Conservation (phyloP, 2,113 vertebrate species). For the Gila orcuttii region DNA sequence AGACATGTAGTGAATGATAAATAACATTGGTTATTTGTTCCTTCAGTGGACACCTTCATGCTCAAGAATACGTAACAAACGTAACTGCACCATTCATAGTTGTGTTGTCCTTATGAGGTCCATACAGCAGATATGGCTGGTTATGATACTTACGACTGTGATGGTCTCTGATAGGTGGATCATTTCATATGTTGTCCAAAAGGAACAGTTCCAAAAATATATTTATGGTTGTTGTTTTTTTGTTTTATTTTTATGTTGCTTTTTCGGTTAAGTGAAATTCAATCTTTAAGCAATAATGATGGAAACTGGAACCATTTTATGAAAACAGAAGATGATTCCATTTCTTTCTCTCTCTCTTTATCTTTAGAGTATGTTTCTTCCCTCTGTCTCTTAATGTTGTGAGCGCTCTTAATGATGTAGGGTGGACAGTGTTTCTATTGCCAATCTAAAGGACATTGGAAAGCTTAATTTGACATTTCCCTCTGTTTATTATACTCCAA, state of each 20-base stretch:
- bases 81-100: constrained; percentile 2
- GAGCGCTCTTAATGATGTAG: constrained; percentile 10
- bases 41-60: background rate
- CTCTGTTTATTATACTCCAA: constrained; percentile 18
- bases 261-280: constrained; percentile 31
- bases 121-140: constrained; percentile 19
- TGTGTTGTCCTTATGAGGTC: constrained; percentile 17
- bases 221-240: background rate
- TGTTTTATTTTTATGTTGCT: background rate
- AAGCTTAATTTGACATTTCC: constrained; percentile 38
- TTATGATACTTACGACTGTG: constrained; percentile 4
- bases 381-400: constrained; percentile 10
- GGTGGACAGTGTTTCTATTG: constrained; percentile 21
- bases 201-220: constrained; percentile 12
- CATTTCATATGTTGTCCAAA: constrained; percentile 1
- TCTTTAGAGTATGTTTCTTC: background rate
- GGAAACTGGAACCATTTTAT: constrained; percentile 17
- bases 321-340: constrained; percentile 14
- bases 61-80: background rate
- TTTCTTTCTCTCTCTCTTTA: constrained; percentile 9
- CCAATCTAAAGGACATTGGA: constrained; percentile 18
- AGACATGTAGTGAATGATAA: background rate
- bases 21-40: background rate
- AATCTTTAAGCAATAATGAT: constrained; percentile 40
- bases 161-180: background rate